Conservation (phyloP, 1,140 invertebrate genomes). For the Caenorhabditis inopinata region DNA sequence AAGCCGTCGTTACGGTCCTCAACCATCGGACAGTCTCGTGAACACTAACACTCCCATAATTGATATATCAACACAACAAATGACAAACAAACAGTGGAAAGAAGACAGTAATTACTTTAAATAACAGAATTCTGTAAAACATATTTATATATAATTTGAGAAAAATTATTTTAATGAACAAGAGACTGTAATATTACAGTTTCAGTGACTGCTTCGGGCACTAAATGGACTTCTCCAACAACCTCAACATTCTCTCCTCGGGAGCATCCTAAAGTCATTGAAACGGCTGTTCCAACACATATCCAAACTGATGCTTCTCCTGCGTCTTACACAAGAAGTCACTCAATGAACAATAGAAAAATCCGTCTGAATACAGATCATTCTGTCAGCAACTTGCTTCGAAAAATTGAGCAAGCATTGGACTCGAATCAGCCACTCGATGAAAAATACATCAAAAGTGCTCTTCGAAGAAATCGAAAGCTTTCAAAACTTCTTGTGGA, state of each 20-base stretch:
- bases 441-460: conserved; percentile 26
- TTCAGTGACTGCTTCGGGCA: background rate
- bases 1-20: background rate
- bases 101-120: conserved; percentile 1
- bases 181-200: background rate
- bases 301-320: background rate
- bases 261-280: background rate
- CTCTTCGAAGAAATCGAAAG: conserved; percentile 20
- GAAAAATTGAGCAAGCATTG: background rate
- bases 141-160: no score
- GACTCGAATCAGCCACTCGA: conserved; percentile 26
- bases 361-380: background rate
- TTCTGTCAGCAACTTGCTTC: background rate
- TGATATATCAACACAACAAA: conserved; percentile 19
- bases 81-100: conserved; percentile 4
- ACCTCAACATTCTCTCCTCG: background rate
- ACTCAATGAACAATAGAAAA: background rate
- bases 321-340: background rate
- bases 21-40: conserved; percentile 2
- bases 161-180: background rate
- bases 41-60: background rate
- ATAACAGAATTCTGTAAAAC: no score
- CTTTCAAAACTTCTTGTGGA: conserved; percentile 29
- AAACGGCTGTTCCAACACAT: background rate
- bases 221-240: background rate